Conservation (phyloP, 2,113 vertebrate genomes). For the Psammodynastes pulverulentus region DNA sequence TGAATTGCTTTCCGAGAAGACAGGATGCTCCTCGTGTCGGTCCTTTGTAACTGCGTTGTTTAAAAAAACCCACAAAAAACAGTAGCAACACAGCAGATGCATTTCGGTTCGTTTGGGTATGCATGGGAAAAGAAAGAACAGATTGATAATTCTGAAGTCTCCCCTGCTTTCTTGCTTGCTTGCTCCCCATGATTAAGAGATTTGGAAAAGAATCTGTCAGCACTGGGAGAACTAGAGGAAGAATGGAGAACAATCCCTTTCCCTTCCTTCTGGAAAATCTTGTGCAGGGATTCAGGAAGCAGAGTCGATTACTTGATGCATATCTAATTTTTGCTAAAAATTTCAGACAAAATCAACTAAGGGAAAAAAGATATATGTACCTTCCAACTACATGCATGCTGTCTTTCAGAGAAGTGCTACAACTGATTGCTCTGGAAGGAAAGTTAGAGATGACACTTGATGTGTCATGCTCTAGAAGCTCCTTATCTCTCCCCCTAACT, state of each 20-base stretch:
- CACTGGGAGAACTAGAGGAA: not conserved
- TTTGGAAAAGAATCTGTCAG: not conserved
- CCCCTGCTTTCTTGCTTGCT: not conserved
- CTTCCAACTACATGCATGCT: not conserved
- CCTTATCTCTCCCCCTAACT: not conserved
- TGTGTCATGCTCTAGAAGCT: not conserved
- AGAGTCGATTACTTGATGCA: not conserved
- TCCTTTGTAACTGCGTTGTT: not conserved
- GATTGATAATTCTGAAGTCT: not conserved
- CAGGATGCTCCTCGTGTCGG: not conserved
- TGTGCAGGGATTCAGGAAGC: not conserved
- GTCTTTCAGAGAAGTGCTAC: not conserved
- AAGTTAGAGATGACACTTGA: not conserved
- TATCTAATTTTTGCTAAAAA: not conserved
- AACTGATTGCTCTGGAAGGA: not conserved
- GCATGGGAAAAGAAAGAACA: not conserved
- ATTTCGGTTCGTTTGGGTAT: not conserved
- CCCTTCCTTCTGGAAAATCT: not conserved
- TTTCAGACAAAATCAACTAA: not conserved
- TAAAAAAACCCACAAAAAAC: not conserved
- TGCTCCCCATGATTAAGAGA: not conserved
- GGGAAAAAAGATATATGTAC: constrained; percentile 26
- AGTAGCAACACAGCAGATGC: not conserved
- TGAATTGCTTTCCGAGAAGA: not conserved
- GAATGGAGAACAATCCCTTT: not conserved